Evolutionary conservation across 2,113 vertebrate genomes (phyloP), one percentile per base, ranked within the genome.

Genomic region (Anarrhichthys ocellatus): DNA sequence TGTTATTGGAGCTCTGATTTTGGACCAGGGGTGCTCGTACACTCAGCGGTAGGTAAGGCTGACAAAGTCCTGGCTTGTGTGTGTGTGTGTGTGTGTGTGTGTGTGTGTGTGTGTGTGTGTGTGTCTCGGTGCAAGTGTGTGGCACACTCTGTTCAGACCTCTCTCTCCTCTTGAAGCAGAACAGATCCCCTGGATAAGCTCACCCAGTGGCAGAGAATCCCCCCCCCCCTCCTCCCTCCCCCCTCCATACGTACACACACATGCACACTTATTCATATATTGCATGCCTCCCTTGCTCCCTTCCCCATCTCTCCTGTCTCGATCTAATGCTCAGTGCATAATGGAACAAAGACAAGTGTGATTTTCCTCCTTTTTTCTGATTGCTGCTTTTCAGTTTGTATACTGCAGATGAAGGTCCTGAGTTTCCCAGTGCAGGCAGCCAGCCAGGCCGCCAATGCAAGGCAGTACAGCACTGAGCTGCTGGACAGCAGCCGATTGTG

Each of bases 151-250:
- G 73, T 84, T 93, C 88, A 89, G 89, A 65, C 75, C 76, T 72
- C 89, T 82, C 76, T 91, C 74, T 82, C 84, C 71, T 87, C 83
- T 89, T 93, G 89, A 93, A 92, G 88, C 87, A 90, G 89, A 93
- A 89, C 89, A 91, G 92, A 93, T 90, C 87, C 61, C 92, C 95
- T 95, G 94, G 91, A 94, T 92, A 94, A 92, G 85, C 91, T 96
- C 94, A 94, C 69, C 63, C 65, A 44, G 90, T 87, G 88, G 92
- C 91, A 90, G 89, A 91, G 82, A 80, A 75, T 74, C 72, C 83
- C 83, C 82, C 42, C 73, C n/a, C 34, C 48, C 72, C 81, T 82
- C 82, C 42, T 70, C n/a, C 34, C 48, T 86, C 65, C 48, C 75
- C 78, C 9, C 58, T n/a, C 34, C 38, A 40, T 63, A 54, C 83